Evolutionary conservation across 1,140 invertebrate species (phyloP), one percentile per base, ranked within the genome.

Genomic region (Eupeodes corollae): DNA sequence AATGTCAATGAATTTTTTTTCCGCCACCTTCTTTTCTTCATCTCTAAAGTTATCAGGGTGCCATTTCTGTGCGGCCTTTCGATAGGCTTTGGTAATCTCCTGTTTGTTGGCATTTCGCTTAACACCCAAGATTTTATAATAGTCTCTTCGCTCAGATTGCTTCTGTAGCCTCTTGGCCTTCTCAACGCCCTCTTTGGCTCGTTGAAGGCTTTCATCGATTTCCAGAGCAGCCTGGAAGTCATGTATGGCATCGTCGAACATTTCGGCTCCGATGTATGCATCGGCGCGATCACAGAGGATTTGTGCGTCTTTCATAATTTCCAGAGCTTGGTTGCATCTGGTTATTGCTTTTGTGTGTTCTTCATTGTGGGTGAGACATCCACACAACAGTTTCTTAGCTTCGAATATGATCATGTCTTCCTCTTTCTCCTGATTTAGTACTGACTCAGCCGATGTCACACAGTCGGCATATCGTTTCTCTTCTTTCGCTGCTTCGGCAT

Each of bases 1-100:
- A 59, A 99, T 93, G 67, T 99, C 95, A 51, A 99, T 98, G 61
- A 99, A 99, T 70, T 88, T 97, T 67, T 96, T 96, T 68, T 99
- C 88, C 0, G 97, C 96, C 30, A 83, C 75, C 65, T 95, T 92
- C 71, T 99, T 99, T 56, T 91, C 88, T 44, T 92, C 86, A 6
- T 81, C 84, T 53, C 86, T 82, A 67, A 85, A 98, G 71, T 94
- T 94, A 70, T 99, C 96, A 0, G 96, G 96, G 77, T 99, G 96
- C 94, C 95, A 99, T 69, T 97, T 89, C 69, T 94, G 89, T 13
- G 96, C 96, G 44, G 91, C 79, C 77, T 97, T 98, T 52, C 95
- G 79, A 70, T 98, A 98, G 6, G 95, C 95, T 76, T 98, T 98
- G 1, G 83, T 75, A 14, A 99, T 94, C 69, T 98, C 91, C 58